Conservation (phyloP, 2,888 invertebrate species). For the Drosophila emarginata region DNA sequence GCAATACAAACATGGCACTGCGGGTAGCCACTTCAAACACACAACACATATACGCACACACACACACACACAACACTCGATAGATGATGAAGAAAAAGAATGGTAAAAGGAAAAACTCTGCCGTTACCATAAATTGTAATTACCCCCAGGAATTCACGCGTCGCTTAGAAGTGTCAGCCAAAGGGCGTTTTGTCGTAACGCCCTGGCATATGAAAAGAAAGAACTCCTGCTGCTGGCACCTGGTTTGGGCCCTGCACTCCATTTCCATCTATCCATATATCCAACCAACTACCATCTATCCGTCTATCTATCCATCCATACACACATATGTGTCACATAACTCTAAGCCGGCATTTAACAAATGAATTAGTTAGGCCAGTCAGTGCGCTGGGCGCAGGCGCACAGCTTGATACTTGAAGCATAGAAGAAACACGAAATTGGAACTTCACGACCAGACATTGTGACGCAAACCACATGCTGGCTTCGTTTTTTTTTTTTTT, state of each 20-base stretch:
- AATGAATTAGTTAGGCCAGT: constrained; percentile 49
- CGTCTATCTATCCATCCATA: constrained; percentile 12
- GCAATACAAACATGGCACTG: constrained; percentile 74
- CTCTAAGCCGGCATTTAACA: constrained; percentile 35
- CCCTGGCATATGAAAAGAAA: constrained; percentile 8
- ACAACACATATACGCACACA: constrained; percentile 25
- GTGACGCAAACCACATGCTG: constrained; percentile 71
- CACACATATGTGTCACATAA: constrained; percentile 65
- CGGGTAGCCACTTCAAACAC: constrained; percentile 68
- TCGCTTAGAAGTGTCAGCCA: constrained; percentile 42
- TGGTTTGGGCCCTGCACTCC: constrained; percentile 35
- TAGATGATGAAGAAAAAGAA: constrained; percentile 15
- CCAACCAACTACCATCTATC: constrained; percentile 19
- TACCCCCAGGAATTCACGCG: constrained; percentile 71
- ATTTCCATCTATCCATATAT: background rate
- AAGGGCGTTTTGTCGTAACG: constrained; percentile 47
- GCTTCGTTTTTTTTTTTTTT: constrained; percentile 46
- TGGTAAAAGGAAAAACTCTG: constrained; percentile 18
- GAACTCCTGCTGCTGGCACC: constrained; percentile 36
- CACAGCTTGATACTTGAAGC: constrained; percentile 63
- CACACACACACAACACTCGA: constrained; percentile 7
- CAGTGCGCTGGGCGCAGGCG: constrained; percentile 69
- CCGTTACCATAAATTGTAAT: constrained; percentile 59
- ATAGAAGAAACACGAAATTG: constrained; percentile 16
- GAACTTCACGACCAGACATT: constrained; percentile 52